These are phyloP conservation scores for Lutraria rhynchaena DNA, from an alignment of 1,140 invertebrate species.

Conservation along the genomic window DNA sequence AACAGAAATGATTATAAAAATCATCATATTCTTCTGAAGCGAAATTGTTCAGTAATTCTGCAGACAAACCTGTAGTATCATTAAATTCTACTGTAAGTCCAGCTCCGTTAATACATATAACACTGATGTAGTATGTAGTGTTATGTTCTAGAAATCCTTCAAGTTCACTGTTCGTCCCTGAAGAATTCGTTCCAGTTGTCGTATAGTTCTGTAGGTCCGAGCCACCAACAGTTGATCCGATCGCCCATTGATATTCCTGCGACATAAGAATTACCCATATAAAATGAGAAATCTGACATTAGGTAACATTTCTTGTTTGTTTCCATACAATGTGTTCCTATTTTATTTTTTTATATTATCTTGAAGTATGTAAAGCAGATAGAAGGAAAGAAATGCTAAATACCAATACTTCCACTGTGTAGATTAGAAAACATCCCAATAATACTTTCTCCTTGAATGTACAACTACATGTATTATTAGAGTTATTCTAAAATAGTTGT, in stretches of 20 bases:
- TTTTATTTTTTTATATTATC: neutral
- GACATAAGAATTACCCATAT: neutral
- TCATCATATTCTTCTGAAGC: too few relatives aligned
- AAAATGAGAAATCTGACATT: neutral
- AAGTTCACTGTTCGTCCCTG: conserved; percentile 49
- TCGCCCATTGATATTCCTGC: conserved; percentile 62
- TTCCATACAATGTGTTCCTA: neutral
- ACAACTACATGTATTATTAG: too few relatives aligned
- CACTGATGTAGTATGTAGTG: conserved; percentile 52
- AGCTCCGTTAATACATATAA: conserved; percentile 59
- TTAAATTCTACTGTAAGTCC: conserved; percentile 28
- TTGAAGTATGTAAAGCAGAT: neutral
- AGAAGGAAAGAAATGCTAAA: too few relatives aligned
- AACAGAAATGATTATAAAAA: too few relatives aligned
- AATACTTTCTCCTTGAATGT: too few relatives aligned
- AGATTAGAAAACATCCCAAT: too few relatives aligned
- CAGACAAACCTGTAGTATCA: conserved; percentile 47
- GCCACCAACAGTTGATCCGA: conserved; percentile 45
- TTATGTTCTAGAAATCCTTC: conserved; percentile 51
- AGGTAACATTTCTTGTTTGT: neutral
- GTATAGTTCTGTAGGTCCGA: conserved; percentile 45
- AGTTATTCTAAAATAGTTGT: too few relatives aligned
- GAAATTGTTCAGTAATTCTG: neutral
- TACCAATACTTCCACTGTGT: too few relatives aligned
- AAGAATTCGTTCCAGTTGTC: conserved; percentile 45